Evolutionary conservation across 2,888 invertebrate species (phyloP), one percentile per base, ranked within the genome.

Genomic region (Harpalus rubripes): DNA sequence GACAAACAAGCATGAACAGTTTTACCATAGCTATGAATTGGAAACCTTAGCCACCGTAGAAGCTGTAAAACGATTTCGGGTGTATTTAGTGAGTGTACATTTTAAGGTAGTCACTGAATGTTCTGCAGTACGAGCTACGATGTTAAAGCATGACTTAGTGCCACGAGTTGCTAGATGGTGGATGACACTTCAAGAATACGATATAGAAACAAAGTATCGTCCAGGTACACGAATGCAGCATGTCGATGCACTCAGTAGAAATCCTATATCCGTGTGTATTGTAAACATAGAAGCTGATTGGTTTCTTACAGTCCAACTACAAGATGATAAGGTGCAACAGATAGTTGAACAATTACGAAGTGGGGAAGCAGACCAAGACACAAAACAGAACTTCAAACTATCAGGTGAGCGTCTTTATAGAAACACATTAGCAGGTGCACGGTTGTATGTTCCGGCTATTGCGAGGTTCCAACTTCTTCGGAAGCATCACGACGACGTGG

Each of bases 401-500:
- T 81, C 87, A 16, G 41, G 85, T 59, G 39, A 83, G 15, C 58
- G 86, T 16, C 68, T 87, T 32, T 87, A 85, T 44, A 41, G 87
- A 7, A 86, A 81, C 74, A 87, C 86, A 7, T 65, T 72, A 0
- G 59, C 85, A 10, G 88, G 88, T 3, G 87, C 88, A 78, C 85
- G 88, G 18, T 86, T 89, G 4, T 88, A 88, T 22, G 89, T 90
- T 0, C 89, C 89, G 0, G 76, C 74, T 15, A 58, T n/a, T 0
- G 88, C 88, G 44, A 85, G 88, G 8, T 90, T 89, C 87, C 89
- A 86, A 83, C 80, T 90, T 4, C 12, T 89, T 0, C 88, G 88
- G 58, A 89, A 88, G 87, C 87, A 88, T 65, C 89, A 89, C 79
- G 89, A 90, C 85, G 87, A 89, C 0, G 88, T 89, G 15, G 89